These are phyloP conservation scores for Clupea harengus DNA, from an alignment of 2,113 vertebrate species.

Conservation along the genomic window DNA sequence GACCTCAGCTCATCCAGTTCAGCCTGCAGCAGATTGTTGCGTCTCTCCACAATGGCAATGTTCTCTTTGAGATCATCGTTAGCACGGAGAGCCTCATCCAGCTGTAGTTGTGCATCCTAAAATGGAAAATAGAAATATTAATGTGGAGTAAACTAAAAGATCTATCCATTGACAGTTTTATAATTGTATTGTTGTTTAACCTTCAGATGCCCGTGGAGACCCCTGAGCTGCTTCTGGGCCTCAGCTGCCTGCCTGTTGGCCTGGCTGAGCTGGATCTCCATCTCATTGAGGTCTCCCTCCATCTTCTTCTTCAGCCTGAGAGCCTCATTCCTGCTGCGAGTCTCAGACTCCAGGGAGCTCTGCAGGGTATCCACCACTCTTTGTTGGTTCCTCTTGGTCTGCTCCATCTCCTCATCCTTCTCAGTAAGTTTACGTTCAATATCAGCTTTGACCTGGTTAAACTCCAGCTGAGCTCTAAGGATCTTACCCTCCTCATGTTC, in stretches of 20 bases:
- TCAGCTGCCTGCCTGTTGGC: constrained; percentile 73
- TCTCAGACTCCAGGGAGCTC: constrained; percentile 84
- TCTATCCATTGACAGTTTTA: neutral
- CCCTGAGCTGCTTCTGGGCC: constrained; percentile 77
- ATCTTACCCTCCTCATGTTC: constrained; percentile 91
- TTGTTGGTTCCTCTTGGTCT: constrained; percentile 82
- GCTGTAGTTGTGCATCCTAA: constrained; percentile 67
- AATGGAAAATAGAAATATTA: neutral
- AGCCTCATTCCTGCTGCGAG: constrained; percentile 82
- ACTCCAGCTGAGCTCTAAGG: constrained; percentile 82
- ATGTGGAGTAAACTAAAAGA: neutral
- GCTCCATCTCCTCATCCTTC: constrained; percentile 90
- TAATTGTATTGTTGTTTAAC: constrained; percentile 41
- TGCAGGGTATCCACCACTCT: constrained; percentile 80
- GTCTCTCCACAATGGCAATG: constrained; percentile 75
- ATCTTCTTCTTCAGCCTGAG: constrained; percentile 77
- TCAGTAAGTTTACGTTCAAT: constrained; percentile 80
- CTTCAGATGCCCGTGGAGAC: constrained; percentile 67
- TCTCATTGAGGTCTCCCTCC: constrained; percentile 74
- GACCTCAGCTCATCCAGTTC: constrained; percentile 81
- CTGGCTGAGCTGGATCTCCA: constrained; percentile 73
- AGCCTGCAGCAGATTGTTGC: constrained; percentile 74
- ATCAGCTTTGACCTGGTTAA: constrained; percentile 82
- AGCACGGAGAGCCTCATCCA: constrained; percentile 68
- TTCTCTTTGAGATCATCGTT: constrained; percentile 84